phyloP scores from a whole-genome alignment of 2,113 vertebrate species.

The Synodontis membranacea region DNA sequence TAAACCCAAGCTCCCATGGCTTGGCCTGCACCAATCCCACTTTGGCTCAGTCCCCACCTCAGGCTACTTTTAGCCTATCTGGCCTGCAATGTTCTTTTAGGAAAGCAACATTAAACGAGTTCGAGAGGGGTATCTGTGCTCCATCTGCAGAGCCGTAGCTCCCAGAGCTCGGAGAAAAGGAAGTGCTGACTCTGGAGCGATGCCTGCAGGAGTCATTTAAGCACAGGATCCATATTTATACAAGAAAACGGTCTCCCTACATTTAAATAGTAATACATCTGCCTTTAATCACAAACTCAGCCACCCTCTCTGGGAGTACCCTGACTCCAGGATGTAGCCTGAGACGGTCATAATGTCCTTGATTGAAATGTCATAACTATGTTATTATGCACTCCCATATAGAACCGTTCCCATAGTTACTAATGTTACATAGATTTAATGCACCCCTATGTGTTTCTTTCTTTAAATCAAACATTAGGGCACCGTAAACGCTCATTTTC shows the following conservation, averaged over 20 bases:
- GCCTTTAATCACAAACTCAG: slow-evolving; percentile 53
- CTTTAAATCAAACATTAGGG: slow-evolving; percentile 30
- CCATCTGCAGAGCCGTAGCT: slow-evolving; percentile 66
- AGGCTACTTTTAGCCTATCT: slow-evolving; percentile 42
- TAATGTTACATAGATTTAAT: neutral
- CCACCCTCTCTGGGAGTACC: slow-evolving; percentile 37
- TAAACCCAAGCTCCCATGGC: neutral
- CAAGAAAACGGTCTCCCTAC: slow-evolving; percentile 67
- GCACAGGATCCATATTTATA: slow-evolving; percentile 74
- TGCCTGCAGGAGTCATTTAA: slow-evolving; percentile 73
- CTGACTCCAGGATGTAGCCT: slow-evolving; percentile 38
- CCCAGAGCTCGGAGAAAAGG: slow-evolving; percentile 62
- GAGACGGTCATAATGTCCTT: slow-evolving; percentile 39
- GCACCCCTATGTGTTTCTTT: neutral
- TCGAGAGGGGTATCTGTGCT: slow-evolving; percentile 68
- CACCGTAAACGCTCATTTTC: neutral
- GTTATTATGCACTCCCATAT: slow-evolving; percentile 1
- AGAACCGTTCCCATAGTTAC: slow-evolving; percentile 11
- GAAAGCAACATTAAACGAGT: slow-evolving; percentile 53
- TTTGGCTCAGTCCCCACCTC: slow-evolving; percentile 13
- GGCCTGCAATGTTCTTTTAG: slow-evolving; percentile 4
- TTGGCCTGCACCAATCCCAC: neutral
- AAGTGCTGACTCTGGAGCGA: slow-evolving; percentile 70
- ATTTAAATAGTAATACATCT: slow-evolving; percentile 57
- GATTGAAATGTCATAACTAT: slow-evolving; percentile 49